Conservation (phyloP, 2,888 invertebrate genomes). For the Idaea aversata region DNA sequence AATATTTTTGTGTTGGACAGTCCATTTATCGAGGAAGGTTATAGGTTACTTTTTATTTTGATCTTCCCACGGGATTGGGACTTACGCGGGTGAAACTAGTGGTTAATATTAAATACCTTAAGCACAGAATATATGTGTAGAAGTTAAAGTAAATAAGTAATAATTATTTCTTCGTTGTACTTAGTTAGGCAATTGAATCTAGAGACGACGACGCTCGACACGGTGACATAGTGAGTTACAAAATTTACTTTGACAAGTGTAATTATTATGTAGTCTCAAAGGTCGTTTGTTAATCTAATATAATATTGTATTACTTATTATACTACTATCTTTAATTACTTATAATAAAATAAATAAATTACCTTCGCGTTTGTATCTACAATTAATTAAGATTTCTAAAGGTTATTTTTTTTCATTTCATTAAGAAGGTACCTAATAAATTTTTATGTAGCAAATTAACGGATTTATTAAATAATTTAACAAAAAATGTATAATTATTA, state of each 20-base stretch:
- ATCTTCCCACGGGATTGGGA: no score
- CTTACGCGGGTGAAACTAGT: no score
- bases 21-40: no score
- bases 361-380: conserved; percentile 15
- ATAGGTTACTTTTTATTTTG: no score
- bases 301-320: conserved; percentile 2
- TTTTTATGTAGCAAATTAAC: neutral
- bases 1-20: no score
- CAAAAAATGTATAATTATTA: neutral
- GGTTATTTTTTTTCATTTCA: conserved; percentile 27
- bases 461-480: neutral
- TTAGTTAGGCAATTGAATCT: neutral
- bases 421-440: conserved; percentile 7
- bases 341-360: neutral
- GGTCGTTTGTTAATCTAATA: neutral
- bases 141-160: no score
- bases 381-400: conserved; percentile 34
- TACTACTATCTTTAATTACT: neutral
- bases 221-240: neutral
- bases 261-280: neutral
- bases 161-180: neutral
- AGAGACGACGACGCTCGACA: neutral
- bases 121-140: no score
- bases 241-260: neutral
- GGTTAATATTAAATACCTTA: no score